Evolutionary conservation across 2,888 invertebrate species (phyloP).

Genomic region (Vannuccia rotundouncinata): DNA sequence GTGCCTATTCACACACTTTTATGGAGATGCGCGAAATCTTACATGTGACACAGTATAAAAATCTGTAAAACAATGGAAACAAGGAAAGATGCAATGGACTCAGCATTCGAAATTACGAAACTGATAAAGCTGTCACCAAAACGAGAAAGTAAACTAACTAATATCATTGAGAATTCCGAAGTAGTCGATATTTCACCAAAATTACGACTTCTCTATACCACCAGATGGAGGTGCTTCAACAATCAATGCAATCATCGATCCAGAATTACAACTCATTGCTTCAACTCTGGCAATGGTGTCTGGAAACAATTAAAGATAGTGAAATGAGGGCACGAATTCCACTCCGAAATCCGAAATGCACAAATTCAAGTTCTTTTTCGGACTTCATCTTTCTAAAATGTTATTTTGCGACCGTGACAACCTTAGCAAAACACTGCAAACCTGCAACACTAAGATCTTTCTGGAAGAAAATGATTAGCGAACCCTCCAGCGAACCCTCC

Average conservation of each 20-base stretch:
- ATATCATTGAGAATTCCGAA: neutral
- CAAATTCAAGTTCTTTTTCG: neutral
- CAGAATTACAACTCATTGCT: neutral
- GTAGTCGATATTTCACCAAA: neutral
- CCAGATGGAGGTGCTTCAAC: neutral
- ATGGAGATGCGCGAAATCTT: constrained; percentile 16
- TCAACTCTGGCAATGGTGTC: neutral
- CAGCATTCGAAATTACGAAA: neutral
- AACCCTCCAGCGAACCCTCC: no score
- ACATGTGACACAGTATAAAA: neutral
- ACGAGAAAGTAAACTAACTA: neutral
- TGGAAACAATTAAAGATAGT: neutral
- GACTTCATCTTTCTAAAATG: no score
- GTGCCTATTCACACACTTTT: neutral
- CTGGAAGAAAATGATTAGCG: no score
- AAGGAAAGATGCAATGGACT: neutral
- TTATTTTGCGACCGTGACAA: neutral
- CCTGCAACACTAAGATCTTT: no score
- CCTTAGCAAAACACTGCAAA: neutral
- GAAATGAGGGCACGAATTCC: neutral
- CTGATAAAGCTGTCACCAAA: neutral
- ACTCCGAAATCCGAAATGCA: neutral
- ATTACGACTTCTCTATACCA: neutral
- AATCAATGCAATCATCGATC: neutral
- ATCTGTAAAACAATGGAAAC: neutral